Evolutionary conservation across 1,140 invertebrate genomes (phyloP).

Genomic region (Eriocheir sinensis): DNA sequence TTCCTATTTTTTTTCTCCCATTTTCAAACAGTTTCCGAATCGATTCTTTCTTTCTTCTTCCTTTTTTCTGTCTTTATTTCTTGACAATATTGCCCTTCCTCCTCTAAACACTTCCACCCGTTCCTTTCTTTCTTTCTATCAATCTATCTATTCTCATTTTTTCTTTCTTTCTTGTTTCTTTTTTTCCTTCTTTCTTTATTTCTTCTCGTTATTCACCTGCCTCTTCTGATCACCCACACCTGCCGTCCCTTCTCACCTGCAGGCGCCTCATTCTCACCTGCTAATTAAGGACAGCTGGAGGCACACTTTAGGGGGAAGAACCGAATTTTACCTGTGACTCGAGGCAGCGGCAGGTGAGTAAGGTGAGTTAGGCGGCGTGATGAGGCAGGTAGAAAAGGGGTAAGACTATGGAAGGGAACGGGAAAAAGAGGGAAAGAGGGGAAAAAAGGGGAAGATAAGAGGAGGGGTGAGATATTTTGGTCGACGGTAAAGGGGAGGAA

Average conservation of each 20-base stretch:
- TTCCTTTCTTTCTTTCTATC: background rate
- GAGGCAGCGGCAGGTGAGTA: too few species aligned
- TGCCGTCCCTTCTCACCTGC: background rate
- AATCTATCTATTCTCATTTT: background rate
- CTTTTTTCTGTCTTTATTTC: slow-evolving; percentile 37
- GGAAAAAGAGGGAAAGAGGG: too few species aligned
- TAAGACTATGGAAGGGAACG: too few species aligned
- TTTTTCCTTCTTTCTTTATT: background rate
- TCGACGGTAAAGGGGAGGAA: too few species aligned
- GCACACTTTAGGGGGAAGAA: too few species aligned
- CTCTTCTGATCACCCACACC: background rate
- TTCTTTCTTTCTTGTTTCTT: background rate
- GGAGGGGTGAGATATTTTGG: too few species aligned
- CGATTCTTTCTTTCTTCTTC: slow-evolving; percentile 40
- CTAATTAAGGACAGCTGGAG: too few species aligned
- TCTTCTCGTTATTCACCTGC: background rate
- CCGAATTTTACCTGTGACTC: too few species aligned
- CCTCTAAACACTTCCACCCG: background rate
- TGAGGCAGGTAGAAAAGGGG: too few species aligned
- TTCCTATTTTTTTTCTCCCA: too few species aligned
- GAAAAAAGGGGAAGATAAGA: too few species aligned
- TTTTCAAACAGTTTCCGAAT: background rate
- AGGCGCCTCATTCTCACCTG: background rate
- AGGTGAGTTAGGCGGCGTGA: too few species aligned
- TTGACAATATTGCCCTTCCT: background rate